Evolutionary conservation across 2,888 invertebrate genomes (phyloP).

Genomic region (Nomada ruficornis): DNA sequence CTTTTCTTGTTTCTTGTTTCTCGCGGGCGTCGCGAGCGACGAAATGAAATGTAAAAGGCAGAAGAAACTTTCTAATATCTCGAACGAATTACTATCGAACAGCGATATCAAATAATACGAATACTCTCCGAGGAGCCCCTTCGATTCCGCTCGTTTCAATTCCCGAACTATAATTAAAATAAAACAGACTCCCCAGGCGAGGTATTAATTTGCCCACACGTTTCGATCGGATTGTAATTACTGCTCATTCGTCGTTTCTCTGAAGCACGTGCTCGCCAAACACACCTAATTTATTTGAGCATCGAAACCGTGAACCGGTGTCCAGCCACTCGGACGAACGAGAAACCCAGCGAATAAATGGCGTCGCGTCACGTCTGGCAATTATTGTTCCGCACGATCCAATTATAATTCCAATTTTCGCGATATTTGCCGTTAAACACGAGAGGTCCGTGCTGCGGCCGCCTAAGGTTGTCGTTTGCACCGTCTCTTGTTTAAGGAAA

Average conservation of each 20-base stretch:
- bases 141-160: slow-evolving; percentile 14
- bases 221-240: background rate
- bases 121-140: no score
- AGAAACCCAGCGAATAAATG: slow-evolving; percentile 28
- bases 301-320: background rate
- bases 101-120: no score
- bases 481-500: background rate
- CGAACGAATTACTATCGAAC: no score
- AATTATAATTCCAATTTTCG: slow-evolving; percentile 68
- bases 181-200: slow-evolving; percentile 6
- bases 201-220: slow-evolving; percentile 11
- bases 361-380: background rate
- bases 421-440: slow-evolving; percentile 54
- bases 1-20: no score
- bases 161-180: slow-evolving; percentile 33
- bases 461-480: background rate
- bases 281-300: slow-evolving; percentile 22
- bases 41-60: no score
- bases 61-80: no score
- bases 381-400: slow-evolving; percentile 58
- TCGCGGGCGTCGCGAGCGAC: no score
- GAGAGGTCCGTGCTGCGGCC: slow-evolving; percentile 4
- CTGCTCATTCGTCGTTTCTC: background rate
- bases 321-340: background rate
- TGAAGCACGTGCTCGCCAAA: background rate